phyloP scores from a whole-genome alignment of 2,113 vertebrate genomes.

The Oreochromis tanganicae region DNA sequence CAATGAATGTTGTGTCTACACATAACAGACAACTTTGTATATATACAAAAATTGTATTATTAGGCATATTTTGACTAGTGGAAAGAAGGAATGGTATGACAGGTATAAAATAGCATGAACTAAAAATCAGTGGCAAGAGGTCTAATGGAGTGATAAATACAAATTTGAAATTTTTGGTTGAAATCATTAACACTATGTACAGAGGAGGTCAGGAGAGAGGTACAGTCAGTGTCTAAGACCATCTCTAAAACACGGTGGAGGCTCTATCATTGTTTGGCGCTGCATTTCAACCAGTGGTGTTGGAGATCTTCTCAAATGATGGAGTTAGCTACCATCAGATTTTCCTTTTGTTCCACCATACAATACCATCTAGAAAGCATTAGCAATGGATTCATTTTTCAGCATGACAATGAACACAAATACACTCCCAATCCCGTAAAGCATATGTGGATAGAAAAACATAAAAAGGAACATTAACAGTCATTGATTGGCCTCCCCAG shows the following conservation, averaged over 20 bases:
- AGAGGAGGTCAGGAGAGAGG: neutral
- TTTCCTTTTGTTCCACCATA: neutral
- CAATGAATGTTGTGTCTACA: neutral
- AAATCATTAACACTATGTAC: neutral
- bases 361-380: neutral
- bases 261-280: neutral
- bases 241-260: neutral
- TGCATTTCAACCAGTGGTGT: neutral
- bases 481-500: neutral
- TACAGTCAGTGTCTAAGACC: neutral
- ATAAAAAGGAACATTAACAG: neutral
- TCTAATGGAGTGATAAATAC: neutral
- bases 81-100: neutral
- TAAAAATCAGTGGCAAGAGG: neutral
- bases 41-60: neutral
- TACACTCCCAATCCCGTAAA: neutral
- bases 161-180: neutral
- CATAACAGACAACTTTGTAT: neutral
- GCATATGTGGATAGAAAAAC: neutral
- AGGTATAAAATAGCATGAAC: neutral
- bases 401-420: neutral
- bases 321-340: neutral
- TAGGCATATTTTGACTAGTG: neutral
- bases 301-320: neutral
- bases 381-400: neutral